These are phyloP conservation scores for Antechinus flavipes DNA, from an alignment of 2,113 vertebrate genomes.

Conservation along the genomic window DNA sequence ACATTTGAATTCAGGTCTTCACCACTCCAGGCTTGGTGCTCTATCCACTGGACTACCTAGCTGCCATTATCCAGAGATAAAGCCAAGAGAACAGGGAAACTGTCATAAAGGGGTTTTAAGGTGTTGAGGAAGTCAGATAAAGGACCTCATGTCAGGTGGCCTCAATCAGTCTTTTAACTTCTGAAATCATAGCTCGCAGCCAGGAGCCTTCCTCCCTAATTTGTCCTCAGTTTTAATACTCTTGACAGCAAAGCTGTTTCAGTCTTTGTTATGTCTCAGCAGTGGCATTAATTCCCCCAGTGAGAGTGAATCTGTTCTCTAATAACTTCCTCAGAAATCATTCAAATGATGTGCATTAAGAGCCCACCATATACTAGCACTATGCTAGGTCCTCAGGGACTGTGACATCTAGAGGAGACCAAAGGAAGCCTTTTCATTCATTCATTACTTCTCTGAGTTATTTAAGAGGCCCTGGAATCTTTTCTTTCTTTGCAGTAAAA, in stretches of 20 bases:
- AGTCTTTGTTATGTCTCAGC: neutral
- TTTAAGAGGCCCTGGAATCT: neutral
- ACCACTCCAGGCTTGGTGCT: neutral
- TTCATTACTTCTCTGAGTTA: neutral
- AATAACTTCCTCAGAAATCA: neutral
- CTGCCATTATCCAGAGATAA: neutral
- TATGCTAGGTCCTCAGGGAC: neutral
- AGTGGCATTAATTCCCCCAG: neutral
- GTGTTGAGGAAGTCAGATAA: neutral
- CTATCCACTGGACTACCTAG: neutral
- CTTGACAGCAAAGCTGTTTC: neutral
- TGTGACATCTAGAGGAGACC: neutral
- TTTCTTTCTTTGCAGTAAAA: neutral
- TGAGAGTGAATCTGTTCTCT: neutral
- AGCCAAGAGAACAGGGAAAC: neutral
- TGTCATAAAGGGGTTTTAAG: neutral
- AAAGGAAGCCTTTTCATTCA: neutral
- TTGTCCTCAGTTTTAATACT: neutral
- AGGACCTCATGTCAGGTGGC: neutral
- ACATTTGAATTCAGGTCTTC: neutral
- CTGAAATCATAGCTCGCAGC: too few species aligned
- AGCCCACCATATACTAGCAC: neutral
- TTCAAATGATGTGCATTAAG: neutral
- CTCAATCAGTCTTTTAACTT: neutral
- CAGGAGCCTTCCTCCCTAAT: neutral